Conservation (phyloP, 1,140 invertebrate species). For the Aphaenogaster rudis region DNA sequence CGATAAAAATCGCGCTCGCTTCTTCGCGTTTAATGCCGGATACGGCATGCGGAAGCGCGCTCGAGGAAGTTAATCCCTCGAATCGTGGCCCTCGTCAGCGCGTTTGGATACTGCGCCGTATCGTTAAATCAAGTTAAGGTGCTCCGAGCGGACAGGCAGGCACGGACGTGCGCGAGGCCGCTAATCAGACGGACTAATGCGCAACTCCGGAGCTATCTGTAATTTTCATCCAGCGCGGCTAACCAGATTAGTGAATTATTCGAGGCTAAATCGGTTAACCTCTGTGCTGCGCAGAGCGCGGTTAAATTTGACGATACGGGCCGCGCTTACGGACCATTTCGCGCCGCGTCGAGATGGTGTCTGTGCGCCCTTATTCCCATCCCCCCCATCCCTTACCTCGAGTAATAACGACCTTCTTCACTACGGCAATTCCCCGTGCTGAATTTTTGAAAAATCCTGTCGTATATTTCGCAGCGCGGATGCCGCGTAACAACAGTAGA, state of each 20-base stretch:
- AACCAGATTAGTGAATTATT: conserved; percentile 78
- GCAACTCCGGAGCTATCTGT: conserved; percentile 75
- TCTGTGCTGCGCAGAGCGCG: conserved; percentile 48
- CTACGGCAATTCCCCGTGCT: neutral
- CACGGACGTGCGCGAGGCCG: conserved; percentile 40
- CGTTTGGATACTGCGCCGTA: conserved; percentile 56
- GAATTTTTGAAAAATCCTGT: conserved; percentile 58
- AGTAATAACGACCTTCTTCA: conserved; percentile 40
- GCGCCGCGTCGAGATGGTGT: conserved; percentile 6
- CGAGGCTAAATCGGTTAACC: conserved; percentile 74
- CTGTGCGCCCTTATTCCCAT: conserved; percentile 9
- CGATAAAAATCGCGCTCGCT: conserved; percentile 27
- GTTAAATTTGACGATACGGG: conserved; percentile 68
- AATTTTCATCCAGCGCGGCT: conserved; percentile 73
- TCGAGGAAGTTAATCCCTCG: conserved; percentile 48
- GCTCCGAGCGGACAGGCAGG: conserved; percentile 19
- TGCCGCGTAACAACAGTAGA: neutral
- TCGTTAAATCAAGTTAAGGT: conserved; percentile 63
- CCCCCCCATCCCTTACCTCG: conserved; percentile 25
- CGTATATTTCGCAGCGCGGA: neutral
- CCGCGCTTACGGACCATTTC: conserved; percentile 41
- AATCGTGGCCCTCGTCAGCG: conserved; percentile 55
- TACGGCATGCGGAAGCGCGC: conserved; percentile 23
- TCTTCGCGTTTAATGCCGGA: conserved; percentile 10
- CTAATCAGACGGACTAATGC: conserved; percentile 75